Percentiles rank a stretch among this genome's conserved stretches.
These are phyloP conservation scores for Dinothrombium tinctorium DNA, from an alignment of 1,140 invertebrate species.

Conservation along the genomic window DNA sequence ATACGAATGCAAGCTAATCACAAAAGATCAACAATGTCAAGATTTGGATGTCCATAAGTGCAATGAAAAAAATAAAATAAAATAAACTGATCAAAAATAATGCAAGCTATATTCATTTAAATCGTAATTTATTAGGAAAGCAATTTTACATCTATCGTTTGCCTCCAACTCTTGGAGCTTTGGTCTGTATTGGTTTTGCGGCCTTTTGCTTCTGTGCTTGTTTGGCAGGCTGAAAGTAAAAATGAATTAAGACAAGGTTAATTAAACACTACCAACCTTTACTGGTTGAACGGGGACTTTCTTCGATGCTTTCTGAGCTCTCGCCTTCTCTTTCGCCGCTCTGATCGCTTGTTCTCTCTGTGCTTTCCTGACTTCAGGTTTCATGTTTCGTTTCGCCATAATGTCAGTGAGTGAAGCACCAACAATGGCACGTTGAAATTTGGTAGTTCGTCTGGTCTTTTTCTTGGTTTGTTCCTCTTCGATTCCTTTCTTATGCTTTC, in stretches of 20 bases:
- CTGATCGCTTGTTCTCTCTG: conserved; percentile 94
- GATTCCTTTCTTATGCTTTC: conserved; percentile 96
- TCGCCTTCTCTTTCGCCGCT: conserved; percentile 76
- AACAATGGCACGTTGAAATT: conserved; percentile 91
- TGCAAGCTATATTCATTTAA: no score
- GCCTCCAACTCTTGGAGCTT: conserved; percentile 70
- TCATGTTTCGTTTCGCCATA: conserved; percentile 95
- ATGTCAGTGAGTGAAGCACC: conserved; percentile 90
- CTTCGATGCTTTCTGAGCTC: conserved; percentile 42
- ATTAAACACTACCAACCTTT: conserved; percentile 9
- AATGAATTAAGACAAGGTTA: conserved; percentile 4
- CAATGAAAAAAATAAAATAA: no score
- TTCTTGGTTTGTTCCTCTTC: conserved; percentile 86
- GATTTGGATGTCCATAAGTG: no score
- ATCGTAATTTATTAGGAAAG: no score
- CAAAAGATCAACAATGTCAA: no score
- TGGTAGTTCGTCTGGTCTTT: conserved; percentile 74
- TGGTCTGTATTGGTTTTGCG: conserved; percentile 51
- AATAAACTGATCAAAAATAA: no score
- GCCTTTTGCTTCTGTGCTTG: conserved; percentile 51
- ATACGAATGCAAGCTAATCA: no score
- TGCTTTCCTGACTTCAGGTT: conserved; percentile 92
- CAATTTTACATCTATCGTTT: conserved; percentile 91
- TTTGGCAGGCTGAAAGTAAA: conserved; percentile 15
- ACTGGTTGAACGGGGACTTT: conserved; percentile 8